phyloP scores from a whole-genome alignment of 2,113 vertebrate genomes.

The Cariama cristata region DNA sequence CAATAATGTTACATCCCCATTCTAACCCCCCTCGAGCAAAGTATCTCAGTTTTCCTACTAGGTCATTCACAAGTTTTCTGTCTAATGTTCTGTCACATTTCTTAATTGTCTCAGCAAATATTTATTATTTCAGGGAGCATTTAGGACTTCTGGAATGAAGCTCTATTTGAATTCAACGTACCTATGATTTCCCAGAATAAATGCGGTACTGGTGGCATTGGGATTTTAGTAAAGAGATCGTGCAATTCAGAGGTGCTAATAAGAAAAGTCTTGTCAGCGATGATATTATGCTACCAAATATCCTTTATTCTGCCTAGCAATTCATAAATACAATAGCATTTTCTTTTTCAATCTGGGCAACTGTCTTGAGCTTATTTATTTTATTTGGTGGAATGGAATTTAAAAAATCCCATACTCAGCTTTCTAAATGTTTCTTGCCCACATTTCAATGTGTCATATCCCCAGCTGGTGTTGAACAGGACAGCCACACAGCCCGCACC shows the following conservation, averaged over 20 bases:
- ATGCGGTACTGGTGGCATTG: background rate
- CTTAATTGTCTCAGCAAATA: constrained; percentile 55
- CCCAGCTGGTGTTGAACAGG: background rate
- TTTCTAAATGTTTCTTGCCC: background rate
- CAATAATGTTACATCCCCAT: constrained; percentile 35
- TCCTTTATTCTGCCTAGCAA: background rate
- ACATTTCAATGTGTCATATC: background rate
- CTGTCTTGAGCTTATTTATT: constrained; percentile 8
- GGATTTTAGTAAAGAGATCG: background rate
- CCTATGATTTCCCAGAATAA: constrained; percentile 39
- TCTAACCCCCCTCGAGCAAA: constrained; percentile 47
- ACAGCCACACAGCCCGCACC: background rate
- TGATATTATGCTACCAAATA: background rate
- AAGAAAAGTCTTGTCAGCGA: background rate
- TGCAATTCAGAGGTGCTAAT: background rate
- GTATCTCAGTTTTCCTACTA: constrained; percentile 48
- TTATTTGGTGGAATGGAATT: background rate
- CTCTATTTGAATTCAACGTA: constrained; percentile 29
- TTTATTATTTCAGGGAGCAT: constrained; percentile 57
- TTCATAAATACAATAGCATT: background rate
- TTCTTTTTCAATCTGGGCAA: background rate
- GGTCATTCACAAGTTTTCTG: constrained; percentile 57
- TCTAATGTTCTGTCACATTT: constrained; percentile 33
- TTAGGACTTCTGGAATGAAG: constrained; percentile 32
- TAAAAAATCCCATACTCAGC: background rate